A percentile compares a stretch with the other conserved stretches of the same genome.
Evolutionary conservation across 2,888 invertebrate species (phyloP).

Genomic region (Heliconius hortense): DNA sequence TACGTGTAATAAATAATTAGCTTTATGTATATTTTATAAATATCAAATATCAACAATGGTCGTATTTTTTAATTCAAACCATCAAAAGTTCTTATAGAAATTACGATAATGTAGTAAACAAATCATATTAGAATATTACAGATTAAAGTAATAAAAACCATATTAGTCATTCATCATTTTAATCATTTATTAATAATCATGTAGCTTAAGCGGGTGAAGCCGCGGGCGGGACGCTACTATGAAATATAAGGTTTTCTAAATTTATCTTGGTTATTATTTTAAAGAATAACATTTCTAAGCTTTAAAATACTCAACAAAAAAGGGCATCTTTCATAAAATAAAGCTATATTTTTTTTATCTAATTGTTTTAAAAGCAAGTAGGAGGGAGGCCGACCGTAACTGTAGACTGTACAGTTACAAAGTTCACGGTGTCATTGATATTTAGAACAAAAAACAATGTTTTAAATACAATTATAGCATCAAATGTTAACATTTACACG

Average conservation of each 20-base stretch:
- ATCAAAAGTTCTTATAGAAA: no score
- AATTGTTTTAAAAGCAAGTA: neutral
- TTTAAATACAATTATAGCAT: neutral
- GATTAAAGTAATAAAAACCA: no score
- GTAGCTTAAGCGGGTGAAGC: no score
- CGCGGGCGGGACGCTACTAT: no score
- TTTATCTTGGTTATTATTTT: neutral
- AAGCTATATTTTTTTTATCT: slow-evolving; percentile 4
- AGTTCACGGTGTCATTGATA: slow-evolving; percentile 22
- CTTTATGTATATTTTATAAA: no score
- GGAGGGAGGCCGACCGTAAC: slow-evolving; percentile 7
- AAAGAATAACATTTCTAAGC: neutral
- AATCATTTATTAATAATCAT: no score
- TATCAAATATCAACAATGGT: no score
- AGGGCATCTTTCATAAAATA: neutral
- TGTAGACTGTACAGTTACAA: slow-evolving; percentile 16
- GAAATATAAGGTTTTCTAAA: neutral
- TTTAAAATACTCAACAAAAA: neutral
- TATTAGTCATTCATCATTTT: no score
- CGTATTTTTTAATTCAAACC: no score
- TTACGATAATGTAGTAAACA: no score
- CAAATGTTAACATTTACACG: neutral
- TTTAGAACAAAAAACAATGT: slow-evolving; percentile 17
- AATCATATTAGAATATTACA: no score
- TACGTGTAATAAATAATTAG: no score